Conservation (phyloP, 2,888 invertebrate species). For the Himalopsyche tibetana region DNA sequence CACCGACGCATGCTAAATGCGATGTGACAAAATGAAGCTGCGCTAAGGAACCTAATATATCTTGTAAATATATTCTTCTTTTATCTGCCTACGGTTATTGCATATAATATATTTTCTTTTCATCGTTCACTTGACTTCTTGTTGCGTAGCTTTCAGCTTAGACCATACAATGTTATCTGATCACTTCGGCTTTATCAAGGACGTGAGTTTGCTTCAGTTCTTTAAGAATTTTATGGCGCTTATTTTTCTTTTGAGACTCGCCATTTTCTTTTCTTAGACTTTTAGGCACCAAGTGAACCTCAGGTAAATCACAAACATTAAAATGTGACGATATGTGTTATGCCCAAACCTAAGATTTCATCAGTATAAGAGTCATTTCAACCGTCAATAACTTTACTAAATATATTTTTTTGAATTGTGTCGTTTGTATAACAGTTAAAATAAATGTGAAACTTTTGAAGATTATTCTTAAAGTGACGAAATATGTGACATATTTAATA, state of each 20-base stretch:
- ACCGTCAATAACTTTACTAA: no score
- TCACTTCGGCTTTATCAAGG: not conserved
- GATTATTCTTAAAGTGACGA: no score
- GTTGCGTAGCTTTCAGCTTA: constrained; percentile 3
- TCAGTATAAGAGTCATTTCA: no score
- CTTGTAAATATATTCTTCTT: constrained; percentile 11
- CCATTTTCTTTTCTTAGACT: no score
- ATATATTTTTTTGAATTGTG: no score
- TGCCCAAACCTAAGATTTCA: no score
- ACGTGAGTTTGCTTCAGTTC: not conserved
- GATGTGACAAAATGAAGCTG: constrained; percentile 26
- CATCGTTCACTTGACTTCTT: constrained; percentile 23
- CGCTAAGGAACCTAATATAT: constrained; percentile 25
- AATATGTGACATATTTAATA: no score
- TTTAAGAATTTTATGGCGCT: not conserved
- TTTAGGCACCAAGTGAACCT: no score
- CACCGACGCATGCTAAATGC: constrained; percentile 16
- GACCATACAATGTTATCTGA: constrained; percentile 28
- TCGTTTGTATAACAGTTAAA: no score
- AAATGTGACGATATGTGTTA: no score
- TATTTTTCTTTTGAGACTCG: not conserved
- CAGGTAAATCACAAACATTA: no score
- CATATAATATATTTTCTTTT: constrained; percentile 34
- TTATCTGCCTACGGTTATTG: constrained; percentile 34
- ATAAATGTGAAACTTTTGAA: no score